These are phyloP conservation scores for Saturnia pavonia DNA, from an alignment of 2,888 invertebrate genomes.

Conservation along the genomic window DNA sequence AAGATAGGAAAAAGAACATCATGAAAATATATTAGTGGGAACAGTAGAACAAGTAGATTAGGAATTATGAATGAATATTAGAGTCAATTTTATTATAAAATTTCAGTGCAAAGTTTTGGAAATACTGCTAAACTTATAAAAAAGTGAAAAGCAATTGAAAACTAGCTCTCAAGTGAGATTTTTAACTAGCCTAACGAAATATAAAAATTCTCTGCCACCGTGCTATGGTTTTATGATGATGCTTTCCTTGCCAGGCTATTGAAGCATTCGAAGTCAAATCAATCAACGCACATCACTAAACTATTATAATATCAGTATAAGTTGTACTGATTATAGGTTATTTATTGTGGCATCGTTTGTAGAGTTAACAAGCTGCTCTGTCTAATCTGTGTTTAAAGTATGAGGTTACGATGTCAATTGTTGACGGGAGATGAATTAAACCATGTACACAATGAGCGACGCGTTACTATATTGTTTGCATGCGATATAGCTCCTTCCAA, in stretches of 20 bases:
- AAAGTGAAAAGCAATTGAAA: background rate
- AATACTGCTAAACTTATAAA: background rate
- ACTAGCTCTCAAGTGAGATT: background rate
- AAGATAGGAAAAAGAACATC: too few species aligned
- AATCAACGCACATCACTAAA: background rate
- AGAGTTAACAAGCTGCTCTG: slow-evolving; percentile 25
- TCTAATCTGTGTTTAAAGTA: slow-evolving; percentile 43
- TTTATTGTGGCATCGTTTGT: background rate
- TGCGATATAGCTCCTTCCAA: background rate
- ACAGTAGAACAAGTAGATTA: too few species aligned
- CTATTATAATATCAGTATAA: background rate
- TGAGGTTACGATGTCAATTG: slow-evolving; percentile 74
- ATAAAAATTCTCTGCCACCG: too few species aligned
- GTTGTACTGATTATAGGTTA: background rate
- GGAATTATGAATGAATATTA: too few species aligned
- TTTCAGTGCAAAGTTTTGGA: background rate
- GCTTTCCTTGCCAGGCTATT: background rate
- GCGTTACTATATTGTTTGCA: slow-evolving; percentile 13
- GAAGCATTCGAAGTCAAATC: background rate
- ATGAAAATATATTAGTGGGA: too few species aligned
- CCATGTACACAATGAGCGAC: slow-evolving; percentile 25
- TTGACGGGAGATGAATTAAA: slow-evolving; percentile 54
- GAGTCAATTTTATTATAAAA: too few species aligned
- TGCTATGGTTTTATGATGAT: background rate
- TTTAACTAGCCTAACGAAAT: background rate